Evolutionary conservation across 37 sponge, comb jelly and placozoan genomes (phyloP).

Genomic region (Corticium candelabrum): DNA sequence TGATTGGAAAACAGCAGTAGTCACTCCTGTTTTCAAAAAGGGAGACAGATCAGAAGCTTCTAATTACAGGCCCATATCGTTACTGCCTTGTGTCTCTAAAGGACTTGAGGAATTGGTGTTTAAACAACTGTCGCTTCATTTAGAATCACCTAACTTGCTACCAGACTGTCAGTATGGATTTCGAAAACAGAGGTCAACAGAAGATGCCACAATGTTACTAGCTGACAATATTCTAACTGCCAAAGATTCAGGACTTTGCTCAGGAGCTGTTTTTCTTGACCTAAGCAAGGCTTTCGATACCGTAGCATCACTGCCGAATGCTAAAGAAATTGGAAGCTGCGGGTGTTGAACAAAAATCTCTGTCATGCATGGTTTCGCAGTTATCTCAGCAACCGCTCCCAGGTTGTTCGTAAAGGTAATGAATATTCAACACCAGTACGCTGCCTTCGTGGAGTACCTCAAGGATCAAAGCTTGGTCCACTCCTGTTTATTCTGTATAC

Average conservation of each 20-base stretch:
- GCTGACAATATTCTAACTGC: background rate
- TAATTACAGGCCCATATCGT: slow-evolving; percentile 3
- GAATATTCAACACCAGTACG: background rate
- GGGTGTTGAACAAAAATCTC: background rate
- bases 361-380: background rate
- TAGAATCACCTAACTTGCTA: background rate
- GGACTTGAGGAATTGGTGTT: background rate
- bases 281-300: slow-evolving; percentile 15
- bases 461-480: slow-evolving; percentile 22
- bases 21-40: background rate
- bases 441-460: slow-evolving; percentile 11
- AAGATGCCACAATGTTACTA: background rate
- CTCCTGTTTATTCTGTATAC: slow-evolving; percentile 15
- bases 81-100: background rate
- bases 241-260: background rate
- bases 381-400: slow-evolving; percentile 1
- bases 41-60: background rate
- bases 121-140: background rate
- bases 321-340: background rate
- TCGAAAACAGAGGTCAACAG: background rate
- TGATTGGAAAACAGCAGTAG: background rate
- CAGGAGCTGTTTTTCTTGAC: slow-evolving; percentile 6
- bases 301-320: background rate
- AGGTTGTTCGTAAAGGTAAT: background rate
- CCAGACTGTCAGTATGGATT: slow-evolving; percentile 1